These are phyloP conservation scores for Peromyscus aztecus DNA, from an alignment of 2,797 vertebrate genomes.

Conservation along the genomic window DNA sequence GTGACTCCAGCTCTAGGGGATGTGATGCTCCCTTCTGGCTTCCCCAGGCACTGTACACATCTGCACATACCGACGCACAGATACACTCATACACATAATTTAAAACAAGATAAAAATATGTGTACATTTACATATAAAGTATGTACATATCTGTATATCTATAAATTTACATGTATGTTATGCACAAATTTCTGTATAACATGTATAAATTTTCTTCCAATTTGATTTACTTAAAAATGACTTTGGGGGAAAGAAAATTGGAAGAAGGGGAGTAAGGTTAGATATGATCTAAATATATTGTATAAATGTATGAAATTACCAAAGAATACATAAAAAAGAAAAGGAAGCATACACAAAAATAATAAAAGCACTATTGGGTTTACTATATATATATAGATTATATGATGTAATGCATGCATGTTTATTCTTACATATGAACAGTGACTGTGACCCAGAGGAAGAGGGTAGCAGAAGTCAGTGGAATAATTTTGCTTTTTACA, in stretches of 20 bases:
- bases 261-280: neutral
- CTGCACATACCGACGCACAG: neutral
- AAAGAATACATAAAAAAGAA: neutral
- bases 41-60: neutral
- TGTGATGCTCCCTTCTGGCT: neutral
- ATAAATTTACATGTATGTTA: neutral
- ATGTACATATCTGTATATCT: neutral
- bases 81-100: neutral
- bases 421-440: neutral
- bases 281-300: neutral
- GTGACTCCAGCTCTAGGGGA: neutral
- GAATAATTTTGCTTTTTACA: neutral
- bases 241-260: neutral
- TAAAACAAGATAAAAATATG: neutral
- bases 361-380: neutral
- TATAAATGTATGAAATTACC: neutral
- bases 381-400: neutral
- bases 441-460: neutral
- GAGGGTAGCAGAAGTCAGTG: neutral
- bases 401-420: neutral
- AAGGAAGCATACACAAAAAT: neutral
- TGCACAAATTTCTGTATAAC: neutral
- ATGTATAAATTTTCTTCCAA: neutral
- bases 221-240: constrained; percentile 40
- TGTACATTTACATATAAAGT: neutral